Evolutionary conservation across 2,113 vertebrate species (phyloP), one percentile per base, ranked within the genome.

Genomic region (Propithecus coquereli): DNA sequence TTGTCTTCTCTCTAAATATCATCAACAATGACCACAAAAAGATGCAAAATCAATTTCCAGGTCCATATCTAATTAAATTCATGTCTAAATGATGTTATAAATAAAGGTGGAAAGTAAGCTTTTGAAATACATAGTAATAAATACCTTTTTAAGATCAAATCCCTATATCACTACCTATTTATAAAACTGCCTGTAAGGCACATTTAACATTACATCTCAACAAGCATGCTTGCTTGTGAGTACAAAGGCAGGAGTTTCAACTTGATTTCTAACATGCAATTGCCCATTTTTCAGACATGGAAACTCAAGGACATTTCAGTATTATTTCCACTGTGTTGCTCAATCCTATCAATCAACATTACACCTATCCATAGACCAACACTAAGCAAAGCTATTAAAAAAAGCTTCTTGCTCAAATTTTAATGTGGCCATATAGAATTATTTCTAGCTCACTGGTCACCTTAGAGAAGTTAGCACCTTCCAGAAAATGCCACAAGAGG

Each of bases 101-200:
- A 70, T 68, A 90, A 81, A 74, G 27, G 63, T 32, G 10, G 57
- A 61, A 40, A 40, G 27, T 90, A 86, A 74, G n/a, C 11, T 17
- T 92, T 63, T 94, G 13, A 92, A 71, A 92, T 79, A 80, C 1
- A 59, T 5, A 81, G 4, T 73, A 79, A 73, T 37, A 70, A 71
- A 93, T 77, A 79, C 10, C 68, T 94, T 32, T 90, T 61, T 12
- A 32, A 94, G 79, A 59, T 86, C n/a, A 97, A 94, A 92, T 59
- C 43, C 13, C 4, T 65, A 25, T 0, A 61, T 90, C 13, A 68
- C n/a, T 87, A 66, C 10, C 20, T 80, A 73, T 63, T 92, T 59
- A 79, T 79, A 86, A 82, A 92, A 76, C 23, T 76, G 17, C 59
- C 8, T 50, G 3, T 66, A 73, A 83, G 34, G 8, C 6, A 10